A percentile compares a stretch with the other conserved stretches of the same genome.
phyloP scores from a whole-genome alignment of 2,113 vertebrate genomes.

The Cygnus atratus region DNA sequence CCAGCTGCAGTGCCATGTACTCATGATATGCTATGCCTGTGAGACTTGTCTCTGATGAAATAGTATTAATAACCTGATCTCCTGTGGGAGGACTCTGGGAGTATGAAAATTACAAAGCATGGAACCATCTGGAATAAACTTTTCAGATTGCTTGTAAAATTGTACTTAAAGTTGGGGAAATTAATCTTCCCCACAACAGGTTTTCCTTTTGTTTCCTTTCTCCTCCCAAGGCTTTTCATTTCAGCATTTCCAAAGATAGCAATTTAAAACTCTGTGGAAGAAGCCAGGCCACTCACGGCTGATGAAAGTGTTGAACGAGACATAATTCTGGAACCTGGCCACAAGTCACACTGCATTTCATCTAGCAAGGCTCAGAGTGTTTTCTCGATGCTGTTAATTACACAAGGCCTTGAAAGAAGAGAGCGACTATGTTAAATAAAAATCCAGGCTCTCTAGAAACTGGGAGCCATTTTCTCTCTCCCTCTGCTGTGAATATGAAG shows the following conservation, averaged over 20 bases:
- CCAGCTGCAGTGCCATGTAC: background rate
- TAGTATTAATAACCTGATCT: background rate
- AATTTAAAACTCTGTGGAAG: background rate
- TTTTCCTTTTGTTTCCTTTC: background rate
- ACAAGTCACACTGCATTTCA: background rate
- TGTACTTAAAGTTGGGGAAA: background rate
- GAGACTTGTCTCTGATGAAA: background rate
- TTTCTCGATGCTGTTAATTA: background rate
- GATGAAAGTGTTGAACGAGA: background rate
- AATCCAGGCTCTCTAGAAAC: background rate
- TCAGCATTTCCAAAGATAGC: background rate
- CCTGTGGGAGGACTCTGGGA: background rate
- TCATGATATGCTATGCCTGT: background rate
- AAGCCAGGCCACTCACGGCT: rapidly evolving
- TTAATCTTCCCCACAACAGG: rapidly evolving
- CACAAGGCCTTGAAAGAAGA: background rate
- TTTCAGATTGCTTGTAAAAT: conserved; percentile 9
- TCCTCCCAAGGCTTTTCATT: background rate
- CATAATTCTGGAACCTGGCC: background rate
- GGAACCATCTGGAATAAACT: background rate
- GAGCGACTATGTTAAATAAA: background rate
- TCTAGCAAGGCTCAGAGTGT: background rate
- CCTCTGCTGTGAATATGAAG: rapidly evolving
- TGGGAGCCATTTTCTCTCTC: background rate
- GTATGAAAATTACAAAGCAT: rapidly evolving